Evolutionary conservation across 2,888 invertebrate species (phyloP), one percentile per base, ranked within the genome.

Genomic region (Leistus spinibarbis): DNA sequence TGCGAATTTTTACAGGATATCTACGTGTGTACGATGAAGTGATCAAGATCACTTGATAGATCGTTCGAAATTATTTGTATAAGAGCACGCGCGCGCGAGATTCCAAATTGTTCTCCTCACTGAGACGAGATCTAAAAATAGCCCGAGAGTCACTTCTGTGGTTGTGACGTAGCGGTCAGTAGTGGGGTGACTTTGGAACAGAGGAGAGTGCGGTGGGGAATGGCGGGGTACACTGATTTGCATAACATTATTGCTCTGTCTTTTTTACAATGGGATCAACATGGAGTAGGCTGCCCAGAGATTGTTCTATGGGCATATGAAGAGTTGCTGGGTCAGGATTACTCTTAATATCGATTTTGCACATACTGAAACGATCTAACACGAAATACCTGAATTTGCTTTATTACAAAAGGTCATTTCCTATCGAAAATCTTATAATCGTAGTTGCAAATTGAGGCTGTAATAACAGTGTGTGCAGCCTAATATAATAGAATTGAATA

Each of bases 161-260:
- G 17, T 22, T 64, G 69, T 60, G 57, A 60, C 57, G 69, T 53
- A 24, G 64, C 53, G 13, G 69, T 27, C 54, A 23, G 24, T 64
- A 24, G 57, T 54, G 17, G 69, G 24, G 23, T 27, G 53, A 40
- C 19, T n/a, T 3, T 10, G 2, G 40, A 17, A 13, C 24, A 17
- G 60, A 19, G 27, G 69, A 16, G 53, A 1, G 19, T 13, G 53
- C 13, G 24, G 23, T n/a, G n/a, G 69, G 27, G 10, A 13, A 22
- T 16, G 60, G 17, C 16, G 27, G 54, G 69, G 27, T n/a, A 17
- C 9, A 16, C 69, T 69, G 16, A 69, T 69, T 69, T 69, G 69
- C 69, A 69, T 69, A 69, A 69, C 69, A 69, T 69, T 69, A 69
- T 69, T 69, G 69, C 69, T 69, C 69, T 69, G 57, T 60, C 69